Evolutionary conservation across 2,797 vertebrate species (phyloP), one percentile per base, ranked within the genome.

Genomic region (Arrhamphus sclerolepis): DNA sequence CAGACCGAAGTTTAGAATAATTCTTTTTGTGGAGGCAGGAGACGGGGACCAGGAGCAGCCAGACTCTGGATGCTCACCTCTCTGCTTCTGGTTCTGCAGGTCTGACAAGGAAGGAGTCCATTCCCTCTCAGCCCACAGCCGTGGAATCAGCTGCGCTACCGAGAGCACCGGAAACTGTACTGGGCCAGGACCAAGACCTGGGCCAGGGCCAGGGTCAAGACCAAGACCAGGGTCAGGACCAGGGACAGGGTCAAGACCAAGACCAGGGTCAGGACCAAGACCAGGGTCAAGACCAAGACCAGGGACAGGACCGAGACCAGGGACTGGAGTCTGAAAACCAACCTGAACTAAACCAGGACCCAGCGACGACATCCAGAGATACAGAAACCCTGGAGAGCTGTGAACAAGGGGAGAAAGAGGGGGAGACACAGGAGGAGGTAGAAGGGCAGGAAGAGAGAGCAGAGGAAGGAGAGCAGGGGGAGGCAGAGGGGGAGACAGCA

Each of bases 91-190:
- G 69, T 10, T 75, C 44, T 56, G 20, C 58, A 85, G 82, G 80
- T 69, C 56, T 85, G 6, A 38, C 63, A 5, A 78, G 85, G 51
- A 83, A 87, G 61, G 78, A 83, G 72, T 87, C 80, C 67, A 70
- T 89, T 2, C 70, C 82, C 4, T 40, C 52, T 62, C 77, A 78
- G 19, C 46, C 26, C 0, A 7, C 65, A n/a, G 21, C 44, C 66
- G 31, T 65, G 39, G 50, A 70, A 22, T 49, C 64, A 46, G 1
- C 41, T 26, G 46, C 43, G 18, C 47, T 62, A 46, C 67, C 75
- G 34, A 65, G 44, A 4, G 39, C 11, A 18, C 43, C 14, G 18
- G 26, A 17, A 43, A 14, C 53, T 7, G 64, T 14, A 46, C 43
- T 6, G 10, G 28, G 64, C 1, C 31, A 18, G 10, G 21, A 29